Conservation (phyloP, 2,888 invertebrate species). For the Pyrrhosoma nymphula region DNA sequence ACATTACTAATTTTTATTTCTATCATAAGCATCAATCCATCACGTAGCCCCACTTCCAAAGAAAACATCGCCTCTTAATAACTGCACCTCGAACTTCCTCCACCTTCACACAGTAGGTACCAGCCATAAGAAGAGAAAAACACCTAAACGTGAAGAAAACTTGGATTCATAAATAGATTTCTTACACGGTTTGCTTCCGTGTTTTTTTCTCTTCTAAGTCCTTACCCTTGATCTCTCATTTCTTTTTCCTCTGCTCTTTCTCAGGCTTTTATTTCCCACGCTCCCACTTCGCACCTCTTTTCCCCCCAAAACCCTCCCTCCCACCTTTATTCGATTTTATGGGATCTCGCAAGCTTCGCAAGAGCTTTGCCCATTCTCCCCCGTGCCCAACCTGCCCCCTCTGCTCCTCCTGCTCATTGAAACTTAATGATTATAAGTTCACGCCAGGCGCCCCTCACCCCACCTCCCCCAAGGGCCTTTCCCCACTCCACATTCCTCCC, state of each 20-base stretch:
- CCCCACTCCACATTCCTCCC: neutral
- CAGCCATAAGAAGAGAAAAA: neutral
- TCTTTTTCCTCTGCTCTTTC: neutral
- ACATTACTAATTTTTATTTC: neutral
- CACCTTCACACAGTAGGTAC: neutral
- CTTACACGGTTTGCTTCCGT: neutral
- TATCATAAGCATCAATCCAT: neutral
- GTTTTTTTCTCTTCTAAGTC: neutral
- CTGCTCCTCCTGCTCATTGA: neutral
- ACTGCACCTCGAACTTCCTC: neutral
- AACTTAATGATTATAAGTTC: slow-evolving; percentile 32
- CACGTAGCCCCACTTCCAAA: neutral
- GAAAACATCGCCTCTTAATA: neutral
- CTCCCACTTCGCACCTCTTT: neutral
- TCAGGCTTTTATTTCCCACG: neutral
- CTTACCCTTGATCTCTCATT: neutral
- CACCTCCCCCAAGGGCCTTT: neutral
- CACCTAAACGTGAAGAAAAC: neutral
- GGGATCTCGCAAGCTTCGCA: slow-evolving; percentile 81
- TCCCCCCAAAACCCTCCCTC: slow-evolving; percentile 63
- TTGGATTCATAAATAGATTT: neutral
- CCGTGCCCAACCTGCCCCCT: slow-evolving; percentile 72
- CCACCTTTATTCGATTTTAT: slow-evolving; percentile 70
- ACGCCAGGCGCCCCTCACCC: neutral
- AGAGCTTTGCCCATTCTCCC: slow-evolving; percentile 75